Evolutionary conservation across 2,113 vertebrate species (phyloP).

Genomic region (Phycodurus eques): DNA sequence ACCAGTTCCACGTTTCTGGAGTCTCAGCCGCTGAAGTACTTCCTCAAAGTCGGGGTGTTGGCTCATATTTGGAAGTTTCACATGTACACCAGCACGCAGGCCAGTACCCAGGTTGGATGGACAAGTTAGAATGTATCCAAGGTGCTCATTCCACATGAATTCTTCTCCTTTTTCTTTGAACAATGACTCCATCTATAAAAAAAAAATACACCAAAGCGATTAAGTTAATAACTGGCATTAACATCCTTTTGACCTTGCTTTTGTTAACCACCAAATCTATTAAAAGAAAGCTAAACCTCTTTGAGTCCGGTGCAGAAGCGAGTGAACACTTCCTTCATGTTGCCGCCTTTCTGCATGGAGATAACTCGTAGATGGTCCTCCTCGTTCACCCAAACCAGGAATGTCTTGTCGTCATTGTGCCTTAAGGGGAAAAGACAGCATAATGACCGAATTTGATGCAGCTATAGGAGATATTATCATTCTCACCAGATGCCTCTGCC

Average conservation of each 20-base stretch:
- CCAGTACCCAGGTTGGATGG: conserved; percentile 2
- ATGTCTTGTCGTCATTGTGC: conserved; percentile 4
- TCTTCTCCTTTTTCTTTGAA: conserved; percentile 9
- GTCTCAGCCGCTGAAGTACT: background rate
- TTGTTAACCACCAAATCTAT: background rate
- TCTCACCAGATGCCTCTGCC: conserved; percentile 10
- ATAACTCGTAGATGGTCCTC: conserved; percentile 7
- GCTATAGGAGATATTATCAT: no score
- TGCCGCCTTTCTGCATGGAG: conserved; percentile 10
- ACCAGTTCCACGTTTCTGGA: conserved; percentile 11
- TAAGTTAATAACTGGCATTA: background rate
- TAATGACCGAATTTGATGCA: background rate
- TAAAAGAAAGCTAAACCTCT: background rate
- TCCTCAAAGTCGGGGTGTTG: background rate
- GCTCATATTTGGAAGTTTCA: background rate
- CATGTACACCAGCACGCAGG: conserved; percentile 1
- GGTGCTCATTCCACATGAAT: conserved; percentile 10
- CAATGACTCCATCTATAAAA: conserved; percentile 1
- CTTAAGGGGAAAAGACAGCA: background rate
- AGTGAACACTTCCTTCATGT: conserved; percentile 10
- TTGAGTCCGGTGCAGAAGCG: conserved; percentile 9
- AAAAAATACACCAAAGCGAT: no score
- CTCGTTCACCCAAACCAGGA: conserved; percentile 5
- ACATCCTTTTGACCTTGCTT: background rate
- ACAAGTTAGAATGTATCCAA: conserved; percentile 5